Evolutionary conservation across 2,888 invertebrate species (phyloP).

Genomic region (Volucella bombylans): DNA sequence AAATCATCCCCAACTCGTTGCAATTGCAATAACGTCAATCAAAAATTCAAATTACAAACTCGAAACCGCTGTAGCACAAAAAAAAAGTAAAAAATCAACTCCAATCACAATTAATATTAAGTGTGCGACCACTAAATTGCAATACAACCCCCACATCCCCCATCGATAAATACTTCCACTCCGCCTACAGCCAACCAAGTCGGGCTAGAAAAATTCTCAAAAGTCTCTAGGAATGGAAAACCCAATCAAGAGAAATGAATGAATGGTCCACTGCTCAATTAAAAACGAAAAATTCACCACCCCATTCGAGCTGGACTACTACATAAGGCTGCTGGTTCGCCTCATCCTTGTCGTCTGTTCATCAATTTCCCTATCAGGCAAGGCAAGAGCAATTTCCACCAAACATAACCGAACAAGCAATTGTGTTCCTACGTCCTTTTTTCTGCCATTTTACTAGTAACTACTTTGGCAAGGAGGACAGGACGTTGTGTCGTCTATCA

Average conservation of each 20-base stretch:
- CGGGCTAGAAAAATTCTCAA: slow-evolving; percentile 25
- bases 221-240: slow-evolving; percentile 63
- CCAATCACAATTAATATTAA: slow-evolving; percentile 67
- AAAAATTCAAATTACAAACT: slow-evolving; percentile 65
- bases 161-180: neutral
- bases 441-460: slow-evolving; percentile 36
- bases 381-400: slow-evolving; percentile 45
- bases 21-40: slow-evolving; percentile 48
- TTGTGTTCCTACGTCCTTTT: slow-evolving; percentile 19
- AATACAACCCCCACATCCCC: neutral
- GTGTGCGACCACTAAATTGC: slow-evolving; percentile 37
- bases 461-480: slow-evolving; percentile 54
- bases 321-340: no score
- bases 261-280: slow-evolving; percentile 72
- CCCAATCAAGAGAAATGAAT: slow-evolving; percentile 72
- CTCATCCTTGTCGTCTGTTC: slow-evolving; percentile 1
- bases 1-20: neutral
- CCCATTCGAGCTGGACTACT: neutral
- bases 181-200: neutral
- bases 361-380: slow-evolving; percentile 37
- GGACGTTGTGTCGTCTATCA: slow-evolving; percentile 49
- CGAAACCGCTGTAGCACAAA: slow-evolving; percentile 8
- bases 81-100: slow-evolving; percentile 12
- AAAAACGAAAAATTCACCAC: slow-evolving; percentile 52
- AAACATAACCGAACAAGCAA: slow-evolving; percentile 38